A percentile compares a stretch with the other conserved stretches of the same genome.
Evolutionary conservation across 2,797 vertebrate genomes (phyloP).

Genomic region (Danio albolineatus): DNA sequence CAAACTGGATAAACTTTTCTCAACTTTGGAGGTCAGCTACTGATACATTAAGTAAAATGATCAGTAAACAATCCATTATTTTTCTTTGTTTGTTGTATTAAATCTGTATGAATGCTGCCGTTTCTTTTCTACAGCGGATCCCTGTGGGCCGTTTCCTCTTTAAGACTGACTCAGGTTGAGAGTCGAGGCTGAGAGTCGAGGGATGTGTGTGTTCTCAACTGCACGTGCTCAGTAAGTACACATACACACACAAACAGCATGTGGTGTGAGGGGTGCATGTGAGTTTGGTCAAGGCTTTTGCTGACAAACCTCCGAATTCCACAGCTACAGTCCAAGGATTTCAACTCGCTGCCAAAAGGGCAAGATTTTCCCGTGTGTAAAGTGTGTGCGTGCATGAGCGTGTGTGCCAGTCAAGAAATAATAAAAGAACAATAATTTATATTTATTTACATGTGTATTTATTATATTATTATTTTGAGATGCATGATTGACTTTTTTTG

Average conservation of each 20-base stretch:
- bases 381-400: conserved; percentile 15
- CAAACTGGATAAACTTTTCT: background rate
- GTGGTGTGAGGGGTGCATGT: background rate
- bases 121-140: conserved; percentile 58
- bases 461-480: no score
- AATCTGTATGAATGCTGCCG: background rate
- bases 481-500: no score
- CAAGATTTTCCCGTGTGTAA: conserved; percentile 43
- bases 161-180: background rate
- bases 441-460: no score
- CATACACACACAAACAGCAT: background rate
- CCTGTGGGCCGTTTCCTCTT: conserved; percentile 32
- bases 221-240: conserved; percentile 20
- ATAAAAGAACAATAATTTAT: no score
- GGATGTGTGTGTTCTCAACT: conserved; percentile 6
- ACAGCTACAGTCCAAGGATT: conserved; percentile 56
- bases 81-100: conserved; percentile 1
- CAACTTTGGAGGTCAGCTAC: background rate
- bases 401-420: no score
- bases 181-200: background rate
- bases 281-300: conserved; percentile 51
- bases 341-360: conserved; percentile 51
- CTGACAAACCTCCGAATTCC: conserved; percentile 57
- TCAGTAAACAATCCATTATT: background rate
- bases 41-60: background rate